Evolutionary conservation across 2,797 vertebrate species (phyloP).

Genomic region (Fistularia commersonii): DNA sequence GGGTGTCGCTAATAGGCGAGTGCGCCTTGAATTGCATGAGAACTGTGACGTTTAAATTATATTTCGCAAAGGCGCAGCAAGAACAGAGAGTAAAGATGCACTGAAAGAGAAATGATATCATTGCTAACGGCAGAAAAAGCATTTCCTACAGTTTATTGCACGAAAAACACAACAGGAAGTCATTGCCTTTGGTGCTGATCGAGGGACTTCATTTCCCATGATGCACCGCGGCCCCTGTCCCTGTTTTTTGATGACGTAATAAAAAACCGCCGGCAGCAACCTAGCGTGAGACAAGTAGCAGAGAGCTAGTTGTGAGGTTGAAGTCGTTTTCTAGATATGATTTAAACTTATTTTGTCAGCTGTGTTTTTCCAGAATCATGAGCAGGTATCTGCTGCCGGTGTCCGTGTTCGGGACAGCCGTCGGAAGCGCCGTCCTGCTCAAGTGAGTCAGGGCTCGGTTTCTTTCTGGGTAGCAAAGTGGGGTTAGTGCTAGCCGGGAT

Average conservation of each 20-base stretch:
- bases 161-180: too few species aligned
- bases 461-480: too few species aligned
- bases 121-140: too few species aligned
- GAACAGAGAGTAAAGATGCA: too few species aligned
- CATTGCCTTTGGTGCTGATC: neutral
- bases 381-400: conserved; percentile 71
- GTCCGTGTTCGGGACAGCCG: conserved; percentile 68
- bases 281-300: conserved; percentile 26
- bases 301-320: neutral
- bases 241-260: conserved; percentile 26
- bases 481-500: too few species aligned
- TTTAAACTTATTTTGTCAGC: neutral
- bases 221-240: neutral
- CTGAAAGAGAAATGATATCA: too few species aligned
- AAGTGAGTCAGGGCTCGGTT: conserved; percentile 65
- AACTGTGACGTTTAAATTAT: too few species aligned
- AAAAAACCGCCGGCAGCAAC: conserved; percentile 44
- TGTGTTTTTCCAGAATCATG: conserved; percentile 39
- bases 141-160: too few species aligned
- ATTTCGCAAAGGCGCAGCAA: too few species aligned
- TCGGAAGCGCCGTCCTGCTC: conserved; percentile 69
- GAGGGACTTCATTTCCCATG: conserved; percentile 55
- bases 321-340: neutral
- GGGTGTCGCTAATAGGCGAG: too few species aligned
- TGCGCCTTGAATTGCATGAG: too few species aligned